Evolutionary conservation across 2,888 invertebrate species (phyloP).

Genomic region (Biston stratarius): DNA sequence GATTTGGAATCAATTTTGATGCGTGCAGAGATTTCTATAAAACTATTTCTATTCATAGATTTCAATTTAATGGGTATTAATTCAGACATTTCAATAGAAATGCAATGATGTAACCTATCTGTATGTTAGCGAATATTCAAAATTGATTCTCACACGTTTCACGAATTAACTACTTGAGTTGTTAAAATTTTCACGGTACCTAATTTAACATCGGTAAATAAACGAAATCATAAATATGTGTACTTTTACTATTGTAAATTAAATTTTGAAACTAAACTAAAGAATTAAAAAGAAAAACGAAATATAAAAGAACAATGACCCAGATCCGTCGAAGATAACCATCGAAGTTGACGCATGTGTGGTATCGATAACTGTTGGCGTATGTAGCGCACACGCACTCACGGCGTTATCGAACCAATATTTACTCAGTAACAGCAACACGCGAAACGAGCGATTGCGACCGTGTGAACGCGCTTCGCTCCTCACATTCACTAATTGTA

Average conservation of each 20-base stretch:
- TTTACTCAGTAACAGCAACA: conserved; percentile 78
- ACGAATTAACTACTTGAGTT: background rate
- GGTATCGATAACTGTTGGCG: conserved; percentile 80
- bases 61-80: conserved; percentile 25
- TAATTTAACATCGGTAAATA: conserved; percentile 11
- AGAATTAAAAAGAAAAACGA: conserved; percentile 57
- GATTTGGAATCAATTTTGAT: conserved; percentile 56
- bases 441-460: conserved; percentile 63
- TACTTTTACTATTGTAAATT: conserved; percentile 31
- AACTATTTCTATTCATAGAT: conserved; percentile 26
- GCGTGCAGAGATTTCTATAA: conserved; percentile 29
- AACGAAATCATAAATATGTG: conserved; percentile 1
- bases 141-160: conserved; percentile 18
- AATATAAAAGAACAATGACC: conserved; percentile 85
- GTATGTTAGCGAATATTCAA: conserved; percentile 1
- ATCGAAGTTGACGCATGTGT: conserved; percentile 83
- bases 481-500: conserved; percentile 59
- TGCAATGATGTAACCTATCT: conserved; percentile 9
- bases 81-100: conserved; percentile 21
- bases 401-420: conserved; percentile 80
- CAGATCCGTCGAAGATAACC: conserved; percentile 82
- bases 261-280: conserved; percentile 56
- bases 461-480: conserved; percentile 70
- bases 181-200: conserved; percentile 12
- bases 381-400: conserved; percentile 68